phyloP scores from a whole-genome alignment of 1,140 invertebrate genomes.

The Spodoptera litura region DNA sequence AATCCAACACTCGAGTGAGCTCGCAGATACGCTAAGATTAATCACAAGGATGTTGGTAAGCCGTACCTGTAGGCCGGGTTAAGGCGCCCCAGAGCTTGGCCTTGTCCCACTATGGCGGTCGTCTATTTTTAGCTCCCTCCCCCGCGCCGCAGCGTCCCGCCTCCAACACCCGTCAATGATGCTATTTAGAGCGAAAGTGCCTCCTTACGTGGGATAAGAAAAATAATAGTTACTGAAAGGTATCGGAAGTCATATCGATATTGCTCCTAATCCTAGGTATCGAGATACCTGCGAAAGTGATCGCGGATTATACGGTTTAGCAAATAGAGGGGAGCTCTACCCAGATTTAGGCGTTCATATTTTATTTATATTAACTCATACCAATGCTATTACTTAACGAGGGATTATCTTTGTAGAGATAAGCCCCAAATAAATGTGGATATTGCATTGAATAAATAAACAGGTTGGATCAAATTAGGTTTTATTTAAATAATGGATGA shows the following conservation, averaged over 20 bases:
- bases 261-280: neutral
- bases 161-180: slow-evolving; percentile 62
- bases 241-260: slow-evolving; percentile 19
- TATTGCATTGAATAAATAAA: slow-evolving; percentile 35
- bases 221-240: slow-evolving; percentile 37
- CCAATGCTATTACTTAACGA: slow-evolving; percentile 9
- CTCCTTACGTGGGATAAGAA: slow-evolving; percentile 47
- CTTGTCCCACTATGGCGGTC: slow-evolving; percentile 72
- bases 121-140: slow-evolving; percentile 75
- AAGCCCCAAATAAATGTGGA: slow-evolving; percentile 8
- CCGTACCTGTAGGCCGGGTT: slow-evolving; percentile 64
- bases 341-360: slow-evolving; percentile 14
- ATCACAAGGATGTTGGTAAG: slow-evolving; percentile 71
- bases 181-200: slow-evolving; percentile 71
- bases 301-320: slow-evolving; percentile 5
- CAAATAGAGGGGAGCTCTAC: slow-evolving; percentile 1
- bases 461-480: slow-evolving; percentile 16
- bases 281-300: neutral
- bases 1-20: slow-evolving; percentile 58
- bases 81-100: slow-evolving; percentile 63
- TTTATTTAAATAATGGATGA: slow-evolving; percentile 22
- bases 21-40: slow-evolving; percentile 68
- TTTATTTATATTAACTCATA: slow-evolving; percentile 20
- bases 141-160: slow-evolving; percentile 53
- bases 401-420: slow-evolving; percentile 13